phyloP scores from a whole-genome alignment of 2,113 vertebrate species.

The Poeciliopsis turrubarensis region DNA sequence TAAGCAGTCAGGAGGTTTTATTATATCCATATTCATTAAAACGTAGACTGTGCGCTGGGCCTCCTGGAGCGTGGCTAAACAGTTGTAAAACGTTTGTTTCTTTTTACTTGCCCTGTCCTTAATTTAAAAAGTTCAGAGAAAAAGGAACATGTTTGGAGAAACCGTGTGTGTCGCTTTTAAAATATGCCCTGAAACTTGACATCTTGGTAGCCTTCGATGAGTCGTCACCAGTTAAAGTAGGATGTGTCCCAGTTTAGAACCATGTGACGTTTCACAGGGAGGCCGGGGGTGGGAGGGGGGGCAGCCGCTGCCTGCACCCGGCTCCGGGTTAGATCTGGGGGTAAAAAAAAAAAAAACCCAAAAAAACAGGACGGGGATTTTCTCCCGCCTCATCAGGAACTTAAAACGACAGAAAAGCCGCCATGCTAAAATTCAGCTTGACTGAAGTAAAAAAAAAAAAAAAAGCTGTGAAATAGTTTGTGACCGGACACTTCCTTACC shows the following conservation, averaged over 20 bases:
- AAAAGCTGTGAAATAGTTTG: neutral
- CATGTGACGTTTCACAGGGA: neutral
- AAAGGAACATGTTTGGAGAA: neutral
- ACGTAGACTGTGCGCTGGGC: too few species aligned
- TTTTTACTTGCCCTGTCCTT: neutral
- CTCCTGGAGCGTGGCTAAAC: too few species aligned
- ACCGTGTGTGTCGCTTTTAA: neutral
- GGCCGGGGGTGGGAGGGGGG: neutral
- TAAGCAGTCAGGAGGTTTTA: too few species aligned
- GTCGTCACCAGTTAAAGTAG: neutral
- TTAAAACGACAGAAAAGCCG: neutral
- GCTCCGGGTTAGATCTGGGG: too few species aligned
- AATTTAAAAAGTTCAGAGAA: neutral
- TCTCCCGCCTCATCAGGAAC: neutral
- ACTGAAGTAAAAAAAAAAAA: too few species aligned
- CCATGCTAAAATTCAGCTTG: neutral
- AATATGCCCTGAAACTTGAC: neutral
- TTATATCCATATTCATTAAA: too few species aligned
- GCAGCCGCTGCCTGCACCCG: too few species aligned
- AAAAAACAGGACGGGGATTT: too few species aligned
- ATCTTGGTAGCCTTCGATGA: neutral
- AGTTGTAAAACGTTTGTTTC: too few species aligned
- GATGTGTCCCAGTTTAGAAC: conserved; percentile 6
- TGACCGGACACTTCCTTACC: neutral
- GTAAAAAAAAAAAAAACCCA: too few species aligned